Evolutionary conservation across 2,113 vertebrate genomes (phyloP).

Genomic region (Ardeotis arabs): DNA sequence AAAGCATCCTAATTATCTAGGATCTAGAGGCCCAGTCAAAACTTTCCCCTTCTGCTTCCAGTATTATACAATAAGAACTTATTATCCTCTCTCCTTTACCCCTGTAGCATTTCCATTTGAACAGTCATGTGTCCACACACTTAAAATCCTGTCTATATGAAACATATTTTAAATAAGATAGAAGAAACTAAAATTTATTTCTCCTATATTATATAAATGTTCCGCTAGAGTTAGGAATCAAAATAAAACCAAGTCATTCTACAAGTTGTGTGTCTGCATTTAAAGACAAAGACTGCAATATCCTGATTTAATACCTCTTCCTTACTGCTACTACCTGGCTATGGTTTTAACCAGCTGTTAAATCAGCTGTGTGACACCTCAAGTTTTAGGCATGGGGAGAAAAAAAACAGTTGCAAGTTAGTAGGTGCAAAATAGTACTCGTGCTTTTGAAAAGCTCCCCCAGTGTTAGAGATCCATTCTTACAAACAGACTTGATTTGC

Average conservation of each 20-base stretch:
- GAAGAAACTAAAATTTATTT: neutral
- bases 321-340: neutral
- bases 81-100: neutral
- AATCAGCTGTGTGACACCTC: neutral
- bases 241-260: neutral
- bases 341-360: neutral
- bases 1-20: neutral
- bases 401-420: neutral
- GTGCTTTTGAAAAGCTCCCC: neutral
- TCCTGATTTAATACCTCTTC: neutral
- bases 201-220: neutral
- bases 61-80: neutral
- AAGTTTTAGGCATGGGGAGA: neutral
- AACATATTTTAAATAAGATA: neutral
- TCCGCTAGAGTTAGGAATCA: neutral
- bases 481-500: neutral
- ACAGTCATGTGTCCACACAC: neutral
- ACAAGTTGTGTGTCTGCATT: neutral
- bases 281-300: neutral
- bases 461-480: neutral
- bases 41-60: neutral
- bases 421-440: neutral
- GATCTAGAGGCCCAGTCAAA: neutral
- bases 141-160: neutral
- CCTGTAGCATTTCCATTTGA: neutral